Percentiles rank a stretch among this genome's conserved stretches.
phyloP scores from a whole-genome alignment of 1,140 invertebrate species.

The Drosophila parvula region DNA sequence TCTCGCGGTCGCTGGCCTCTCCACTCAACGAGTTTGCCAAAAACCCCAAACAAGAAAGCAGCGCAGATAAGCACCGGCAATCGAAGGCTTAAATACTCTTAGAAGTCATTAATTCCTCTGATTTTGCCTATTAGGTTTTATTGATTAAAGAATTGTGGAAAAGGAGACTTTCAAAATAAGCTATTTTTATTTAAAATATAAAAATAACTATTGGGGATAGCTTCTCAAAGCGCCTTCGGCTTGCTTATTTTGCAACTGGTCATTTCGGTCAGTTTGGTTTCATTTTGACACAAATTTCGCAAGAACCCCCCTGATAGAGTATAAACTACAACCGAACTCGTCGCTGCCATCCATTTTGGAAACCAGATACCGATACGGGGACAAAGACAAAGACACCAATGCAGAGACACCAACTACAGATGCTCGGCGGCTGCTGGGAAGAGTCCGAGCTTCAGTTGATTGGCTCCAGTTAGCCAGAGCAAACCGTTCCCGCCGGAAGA shows the following conservation, averaged over 20 bases:
- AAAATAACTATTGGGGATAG: too few relatives aligned
- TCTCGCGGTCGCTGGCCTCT: slow-evolving; percentile 75
- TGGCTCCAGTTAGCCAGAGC: slow-evolving; percentile 61
- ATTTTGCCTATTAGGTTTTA: neutral
- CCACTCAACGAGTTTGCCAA: slow-evolving; percentile 74
- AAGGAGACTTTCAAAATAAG: too few relatives aligned
- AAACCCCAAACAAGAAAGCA: slow-evolving; percentile 37
- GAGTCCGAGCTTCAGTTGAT: slow-evolving; percentile 24
- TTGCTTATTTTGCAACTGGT: neutral
- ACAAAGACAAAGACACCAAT: slow-evolving; percentile 37
- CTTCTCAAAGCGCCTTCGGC: neutral
- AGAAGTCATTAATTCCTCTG: neutral
- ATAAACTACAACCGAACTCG: slow-evolving; percentile 32
- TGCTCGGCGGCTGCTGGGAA: slow-evolving; percentile 47
- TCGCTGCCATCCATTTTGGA: slow-evolving; percentile 42
- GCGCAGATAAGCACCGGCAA: neutral
- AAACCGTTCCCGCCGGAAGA: slow-evolving; percentile 58
- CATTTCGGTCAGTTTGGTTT: too few relatives aligned
- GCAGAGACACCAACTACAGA: slow-evolving; percentile 38
- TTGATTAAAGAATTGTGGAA: neutral
- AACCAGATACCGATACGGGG: slow-evolving; percentile 47
- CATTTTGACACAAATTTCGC: neutral
- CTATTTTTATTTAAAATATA: too few relatives aligned
- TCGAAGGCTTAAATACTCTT: slow-evolving; percentile 38
- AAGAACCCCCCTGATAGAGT: slow-evolving; percentile 11